These are phyloP conservation scores for Mixornis gularis DNA, from an alignment of 2,113 vertebrate species.

Conservation along the genomic window DNA sequence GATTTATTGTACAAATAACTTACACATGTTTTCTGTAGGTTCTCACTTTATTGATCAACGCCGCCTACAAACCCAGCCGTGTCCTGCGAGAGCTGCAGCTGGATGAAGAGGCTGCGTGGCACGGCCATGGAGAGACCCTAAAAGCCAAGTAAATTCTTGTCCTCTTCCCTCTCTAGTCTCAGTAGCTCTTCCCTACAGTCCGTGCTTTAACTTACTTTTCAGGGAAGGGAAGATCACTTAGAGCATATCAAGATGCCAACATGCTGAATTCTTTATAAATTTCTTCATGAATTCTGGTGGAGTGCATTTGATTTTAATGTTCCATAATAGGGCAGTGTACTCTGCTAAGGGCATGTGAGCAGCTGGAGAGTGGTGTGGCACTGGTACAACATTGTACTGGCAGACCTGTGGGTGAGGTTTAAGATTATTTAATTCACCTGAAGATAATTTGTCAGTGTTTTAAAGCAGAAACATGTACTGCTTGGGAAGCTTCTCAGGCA, in stretches of 20 bases:
- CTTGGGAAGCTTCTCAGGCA: not conserved
- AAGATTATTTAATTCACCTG: not conserved
- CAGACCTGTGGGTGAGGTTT: not conserved
- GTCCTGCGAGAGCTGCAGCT: conserved; percentile 93
- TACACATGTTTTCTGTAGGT: conserved; percentile 72
- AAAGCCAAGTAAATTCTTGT: conserved; percentile 92
- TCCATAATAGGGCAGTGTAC: not conserved
- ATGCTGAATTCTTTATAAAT: not conserved
- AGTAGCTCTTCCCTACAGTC: not conserved
- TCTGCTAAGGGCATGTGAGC: not conserved
- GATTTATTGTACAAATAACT: not conserved
- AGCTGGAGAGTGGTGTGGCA: not conserved
- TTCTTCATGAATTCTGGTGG: not conserved
- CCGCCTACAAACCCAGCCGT: conserved; percentile 95
- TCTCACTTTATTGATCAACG: conserved; percentile 91
- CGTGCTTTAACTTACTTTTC: not conserved
- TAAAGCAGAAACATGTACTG: not conserved
- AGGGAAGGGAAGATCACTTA: not conserved
- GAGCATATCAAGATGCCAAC: not conserved
- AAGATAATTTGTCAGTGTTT: not conserved
- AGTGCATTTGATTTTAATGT: not conserved
- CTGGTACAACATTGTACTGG: not conserved
- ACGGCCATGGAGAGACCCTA: conserved; percentile 91
- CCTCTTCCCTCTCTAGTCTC: not conserved
- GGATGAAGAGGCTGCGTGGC: conserved; percentile 92